Base-by-base conservation (phyloP, 30 jellyfish, hydroid and myxozoan genomes). In the Hydractinia echinata region DNA sequence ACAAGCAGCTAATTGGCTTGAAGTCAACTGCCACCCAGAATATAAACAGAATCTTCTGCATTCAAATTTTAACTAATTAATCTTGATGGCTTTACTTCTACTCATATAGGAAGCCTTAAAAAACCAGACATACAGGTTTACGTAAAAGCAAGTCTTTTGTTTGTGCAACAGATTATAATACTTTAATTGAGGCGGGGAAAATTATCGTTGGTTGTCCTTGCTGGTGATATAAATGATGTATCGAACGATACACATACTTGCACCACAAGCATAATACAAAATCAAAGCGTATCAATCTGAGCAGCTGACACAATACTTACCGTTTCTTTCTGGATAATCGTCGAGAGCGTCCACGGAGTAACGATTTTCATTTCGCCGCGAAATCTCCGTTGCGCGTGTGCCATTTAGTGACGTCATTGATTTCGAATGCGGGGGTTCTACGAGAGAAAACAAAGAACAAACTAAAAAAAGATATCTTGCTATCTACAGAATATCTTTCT, bases 361-460 rank as follows among this genome's bases (percentile, higher is more conserved):
- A 61, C 87, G 48, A 19, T 8, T 71, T 20, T 71, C 60, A n/a
- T 82, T 83, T 64, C 72, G 82, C 49, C 98, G 84, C 60, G 96
- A 81, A 9, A 92, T 92, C 77, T 92, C 98, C 4, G 96, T 86
- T 20, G 96, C 95, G 8, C 87, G 87, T 71, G 71, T 54, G 10
- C 81, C 81, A 15, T 71, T 71, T 50, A 71, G 51, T 11, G 55
- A 50, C 1, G 55, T 71, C 81, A 71, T 71, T 30, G 81, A 71
- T 19, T 50, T 71, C 51, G 81, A 71, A n/a, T 71, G 60, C 10
- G n/a, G 10, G 66, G 30, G 55, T n/a, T 72, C 58, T 72, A 30
- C 30, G n/a, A 18, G 16, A 18, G 62, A 3, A 60, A 60, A 16
- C 51, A 68, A 11, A 16, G 53, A 1, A 68, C 1, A 10, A 68